Base-by-base conservation (phyloP, 2,113 vertebrate genomes). In the Willisornis vidua region DNA sequence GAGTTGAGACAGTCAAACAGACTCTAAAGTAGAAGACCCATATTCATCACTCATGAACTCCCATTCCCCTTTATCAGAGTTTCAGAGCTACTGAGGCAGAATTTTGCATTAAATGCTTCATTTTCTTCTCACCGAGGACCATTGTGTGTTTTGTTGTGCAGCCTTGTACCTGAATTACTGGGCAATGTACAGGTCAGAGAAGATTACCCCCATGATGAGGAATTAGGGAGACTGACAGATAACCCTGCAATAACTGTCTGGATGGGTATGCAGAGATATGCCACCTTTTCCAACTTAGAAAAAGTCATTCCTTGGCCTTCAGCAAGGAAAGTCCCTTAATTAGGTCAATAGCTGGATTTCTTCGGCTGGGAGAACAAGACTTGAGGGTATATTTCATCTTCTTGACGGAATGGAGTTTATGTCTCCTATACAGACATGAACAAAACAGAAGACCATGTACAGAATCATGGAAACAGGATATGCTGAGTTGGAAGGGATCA, bases 261-360 rank as follows among this genome's bases (percentile, higher is more conserved):
- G 62, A 86, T 61, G n/a, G 28, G 6, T 61, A 54, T 86, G 52
- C 61, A 68, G 83, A 87, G 61, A 88, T 78, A 90, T 63, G 61
- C 57, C 90, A 89, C 89, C 57, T 88, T 86, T 58, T 84, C 35
- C 59, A 55, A 8, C 65, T 74, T 71, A 67, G 72, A 43, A 93
- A 94, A 95, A 79, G 93, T 94, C 88, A 95, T 80, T 96, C 79
- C 41, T 31, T 90, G 0, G 48, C 95, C 87, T 91, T 93, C 43
- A 92, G 94, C 90, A 88, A 92, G 61, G 57, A 80, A 24, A 86
- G 39, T 78, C 68, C 37, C 16, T 26, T 84, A 90, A 95, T 95
- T 94, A 87, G 90, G 90, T 95, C 93, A 89, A 88, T 90, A 81
- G 49, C 76, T 82, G 54, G 39, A 76, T 95, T 93, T 96, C 76